These are phyloP conservation scores for Leptogaster cylindrica DNA, from an alignment of 2,888 invertebrate species.

Conservation along the genomic window DNA sequence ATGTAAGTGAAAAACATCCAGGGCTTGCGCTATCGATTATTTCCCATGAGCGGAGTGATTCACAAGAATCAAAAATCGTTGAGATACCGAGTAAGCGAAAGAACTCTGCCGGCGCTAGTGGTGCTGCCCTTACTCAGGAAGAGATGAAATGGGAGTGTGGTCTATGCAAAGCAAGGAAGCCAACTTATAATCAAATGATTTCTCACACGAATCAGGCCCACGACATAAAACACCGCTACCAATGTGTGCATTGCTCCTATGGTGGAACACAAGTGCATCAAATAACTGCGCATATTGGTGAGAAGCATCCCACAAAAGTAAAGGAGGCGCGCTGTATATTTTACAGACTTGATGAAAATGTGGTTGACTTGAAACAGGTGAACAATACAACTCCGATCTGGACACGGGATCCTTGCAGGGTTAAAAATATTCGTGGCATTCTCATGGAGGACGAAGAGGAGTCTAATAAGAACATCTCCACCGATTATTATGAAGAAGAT, in stretches of 20 bases:
- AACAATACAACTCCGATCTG: conserved; percentile 64
- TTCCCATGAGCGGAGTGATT: conserved; percentile 23
- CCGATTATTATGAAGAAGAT: conserved; percentile 5
- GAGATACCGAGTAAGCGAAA: conserved; percentile 45
- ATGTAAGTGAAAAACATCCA: conserved; percentile 69
- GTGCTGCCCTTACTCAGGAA: conserved; percentile 42
- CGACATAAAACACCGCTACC: conserved; percentile 71
- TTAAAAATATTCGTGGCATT: conserved; percentile 69
- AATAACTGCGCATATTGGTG: conserved; percentile 68
- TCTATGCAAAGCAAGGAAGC: conserved; percentile 51
- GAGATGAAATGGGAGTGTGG: conserved; percentile 49
- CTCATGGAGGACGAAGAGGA: conserved; percentile 64
- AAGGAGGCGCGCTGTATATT: conserved; percentile 46
- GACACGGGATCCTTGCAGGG: conserved; percentile 64
- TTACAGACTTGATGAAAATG: conserved; percentile 21
- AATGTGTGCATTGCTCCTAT: conserved; percentile 73
- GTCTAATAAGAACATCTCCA: neutral
- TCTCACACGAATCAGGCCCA: conserved; percentile 61
- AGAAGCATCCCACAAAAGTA: conserved; percentile 64
- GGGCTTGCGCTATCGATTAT: conserved; percentile 48
- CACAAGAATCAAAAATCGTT: conserved; percentile 43
- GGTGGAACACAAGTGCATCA: conserved; percentile 65
- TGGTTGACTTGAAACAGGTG: neutral
- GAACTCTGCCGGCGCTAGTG: neutral
- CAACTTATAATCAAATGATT: conserved; percentile 48